Percentiles rank a stretch among this genome's conserved stretches.
Evolutionary conservation across 2,797 vertebrate species (phyloP).

Genomic region (Delichon dasypus): DNA sequence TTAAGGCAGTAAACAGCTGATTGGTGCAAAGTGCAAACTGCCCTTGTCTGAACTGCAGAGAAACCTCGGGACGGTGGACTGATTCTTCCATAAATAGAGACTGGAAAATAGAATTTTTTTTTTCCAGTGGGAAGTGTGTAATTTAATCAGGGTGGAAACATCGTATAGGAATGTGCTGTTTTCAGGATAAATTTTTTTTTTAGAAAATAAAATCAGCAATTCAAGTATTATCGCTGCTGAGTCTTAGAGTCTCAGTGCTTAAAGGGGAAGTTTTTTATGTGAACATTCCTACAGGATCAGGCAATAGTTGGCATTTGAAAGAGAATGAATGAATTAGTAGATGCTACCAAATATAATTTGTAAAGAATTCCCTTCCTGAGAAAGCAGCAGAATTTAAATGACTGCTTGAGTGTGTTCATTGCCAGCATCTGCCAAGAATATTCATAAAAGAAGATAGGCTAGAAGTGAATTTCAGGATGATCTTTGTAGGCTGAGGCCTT

Average conservation of each 20-base stretch:
- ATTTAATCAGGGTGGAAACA: conserved; percentile 41
- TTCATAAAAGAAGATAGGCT: neutral
- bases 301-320: neutral
- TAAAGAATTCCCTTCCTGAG: neutral
- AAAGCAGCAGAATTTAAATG: conserved; percentile 40
- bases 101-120: neutral
- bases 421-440: conserved; percentile 11
- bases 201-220: neutral
- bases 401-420: conserved; percentile 16
- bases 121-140: neutral
- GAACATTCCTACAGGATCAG: neutral
- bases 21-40: neutral
- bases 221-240: neutral
- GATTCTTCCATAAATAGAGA: neutral
- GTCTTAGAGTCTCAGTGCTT: neutral
- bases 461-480: neutral
- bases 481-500: neutral
- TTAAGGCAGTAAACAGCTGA: neutral
- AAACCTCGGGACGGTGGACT: neutral
- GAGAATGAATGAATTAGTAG: conserved; percentile 13
- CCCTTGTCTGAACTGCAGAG: neutral
- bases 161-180: neutral
- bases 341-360: conserved; percentile 30
- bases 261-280: neutral
- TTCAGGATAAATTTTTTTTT: neutral